phyloP scores from a whole-genome alignment of 2,797 vertebrate species.

The Pseudochromis fuscus region DNA sequence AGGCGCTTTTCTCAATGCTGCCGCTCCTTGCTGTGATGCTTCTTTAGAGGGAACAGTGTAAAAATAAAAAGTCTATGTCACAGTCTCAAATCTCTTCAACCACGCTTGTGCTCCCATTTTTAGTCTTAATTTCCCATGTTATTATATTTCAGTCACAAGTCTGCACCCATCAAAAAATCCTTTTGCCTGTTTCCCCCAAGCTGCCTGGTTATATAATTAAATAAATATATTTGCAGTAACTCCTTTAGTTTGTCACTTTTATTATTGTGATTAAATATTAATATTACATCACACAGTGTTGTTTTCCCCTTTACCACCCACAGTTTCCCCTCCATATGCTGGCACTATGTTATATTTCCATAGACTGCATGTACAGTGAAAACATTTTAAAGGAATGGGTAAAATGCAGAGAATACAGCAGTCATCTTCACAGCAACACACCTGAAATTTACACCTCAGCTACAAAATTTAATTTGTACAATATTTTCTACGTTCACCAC shows the following conservation, averaged over 20 bases:
- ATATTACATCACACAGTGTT: slow-evolving; percentile 10
- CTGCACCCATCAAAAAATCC: slow-evolving; percentile 16
- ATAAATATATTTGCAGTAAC: slow-evolving; percentile 8
- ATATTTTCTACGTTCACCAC: no score
- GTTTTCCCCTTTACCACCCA: neutral
- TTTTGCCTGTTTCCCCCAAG: slow-evolving; percentile 16
- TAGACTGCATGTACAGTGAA: neutral
- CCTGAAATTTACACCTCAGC: no score
- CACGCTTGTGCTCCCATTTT: slow-evolving; percentile 42
- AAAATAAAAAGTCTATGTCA: slow-evolving; percentile 38
- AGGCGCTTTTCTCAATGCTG: slow-evolving; percentile 38
- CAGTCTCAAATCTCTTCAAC: slow-evolving; percentile 36
- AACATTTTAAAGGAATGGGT: neutral
- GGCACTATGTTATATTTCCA: neutral
- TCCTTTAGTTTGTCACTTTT: neutral
- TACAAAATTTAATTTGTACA: no score
- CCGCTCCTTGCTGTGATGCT: slow-evolving; percentile 42
- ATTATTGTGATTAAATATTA: slow-evolving; percentile 28
- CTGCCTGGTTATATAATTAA: slow-evolving; percentile 21
- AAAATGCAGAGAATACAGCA: no score
- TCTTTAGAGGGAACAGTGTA: slow-evolving; percentile 45
- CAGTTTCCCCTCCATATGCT: neutral
- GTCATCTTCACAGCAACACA: no score
- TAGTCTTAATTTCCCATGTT: slow-evolving; percentile 47
- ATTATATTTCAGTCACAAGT: slow-evolving; percentile 31